A percentile compares a stretch with the other conserved stretches of the same genome.
These are phyloP conservation scores for Gallirallus australis DNA, from an alignment of 2,797 vertebrate species.

Conservation along the genomic window DNA sequence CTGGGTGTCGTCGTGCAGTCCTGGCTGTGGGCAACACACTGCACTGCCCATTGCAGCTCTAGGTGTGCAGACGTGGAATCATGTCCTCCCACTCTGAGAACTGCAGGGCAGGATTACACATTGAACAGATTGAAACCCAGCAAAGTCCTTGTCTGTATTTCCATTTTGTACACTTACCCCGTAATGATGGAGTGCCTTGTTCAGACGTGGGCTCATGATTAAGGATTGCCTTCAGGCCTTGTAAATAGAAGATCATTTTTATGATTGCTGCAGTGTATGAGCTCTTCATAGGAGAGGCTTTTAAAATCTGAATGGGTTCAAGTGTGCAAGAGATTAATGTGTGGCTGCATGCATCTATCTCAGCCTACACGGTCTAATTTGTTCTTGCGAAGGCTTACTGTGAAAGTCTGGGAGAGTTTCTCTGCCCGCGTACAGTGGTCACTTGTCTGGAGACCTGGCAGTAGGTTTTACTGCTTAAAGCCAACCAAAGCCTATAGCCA, in stretches of 20 bases:
- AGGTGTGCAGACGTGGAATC: not conserved
- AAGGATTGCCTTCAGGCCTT: conserved; percentile 5
- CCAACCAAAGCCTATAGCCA: not conserved
- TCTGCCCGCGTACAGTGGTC: not conserved
- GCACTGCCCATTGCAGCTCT: not conserved
- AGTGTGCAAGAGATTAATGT: not conserved
- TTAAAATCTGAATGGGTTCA: not conserved
- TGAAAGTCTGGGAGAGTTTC: not conserved
- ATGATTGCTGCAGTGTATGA: not conserved
- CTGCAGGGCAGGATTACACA: not conserved
- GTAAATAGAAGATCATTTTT: conserved; percentile 10
- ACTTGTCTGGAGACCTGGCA: not conserved
- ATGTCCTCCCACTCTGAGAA: not conserved
- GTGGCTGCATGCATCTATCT: not conserved
- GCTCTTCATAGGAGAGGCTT: conserved; percentile 15
- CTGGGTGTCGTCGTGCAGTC: fast-evolving
- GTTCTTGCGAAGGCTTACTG: not conserved
- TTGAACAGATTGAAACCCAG: not conserved
- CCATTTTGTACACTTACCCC: not conserved
- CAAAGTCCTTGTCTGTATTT: not conserved
- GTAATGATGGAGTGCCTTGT: not conserved
- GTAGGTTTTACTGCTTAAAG: not conserved
- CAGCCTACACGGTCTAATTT: not conserved
- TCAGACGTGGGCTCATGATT: not conserved
- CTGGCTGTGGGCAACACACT: not conserved